Percentiles rank a stretch among this genome's conserved stretches.
These are phyloP conservation scores for Lipotes vexillifer DNA, from an alignment of 2,113 vertebrate genomes.

Conservation along the genomic window DNA sequence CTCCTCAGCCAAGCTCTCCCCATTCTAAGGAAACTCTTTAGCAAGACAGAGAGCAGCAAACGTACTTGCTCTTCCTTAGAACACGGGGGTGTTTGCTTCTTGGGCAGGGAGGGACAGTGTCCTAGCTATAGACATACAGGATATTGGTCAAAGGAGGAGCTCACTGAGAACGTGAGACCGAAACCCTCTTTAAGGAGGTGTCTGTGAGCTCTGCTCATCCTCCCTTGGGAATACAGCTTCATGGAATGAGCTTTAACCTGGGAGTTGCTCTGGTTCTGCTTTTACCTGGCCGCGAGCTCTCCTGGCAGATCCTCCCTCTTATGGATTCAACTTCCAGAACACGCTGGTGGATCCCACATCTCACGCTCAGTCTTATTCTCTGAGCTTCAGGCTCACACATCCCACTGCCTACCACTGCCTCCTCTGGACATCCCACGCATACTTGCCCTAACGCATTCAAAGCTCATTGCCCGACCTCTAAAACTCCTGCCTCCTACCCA, in stretches of 20 bases:
- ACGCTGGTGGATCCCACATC: neutral
- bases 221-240: neutral
- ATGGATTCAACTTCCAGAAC: neutral
- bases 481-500: neutral
- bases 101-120: neutral
- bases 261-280: neutral
- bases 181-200: neutral
- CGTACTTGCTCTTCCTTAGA: neutral
- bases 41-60: neutral
- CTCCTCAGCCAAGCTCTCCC: neutral
- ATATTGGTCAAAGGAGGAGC: neutral
- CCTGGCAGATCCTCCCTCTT: neutral
- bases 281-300: neutral
- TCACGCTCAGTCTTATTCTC: neutral
- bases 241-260: neutral
- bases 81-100: neutral
- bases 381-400: neutral
- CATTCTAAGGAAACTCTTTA: neutral
- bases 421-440: neutral
- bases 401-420: neutral
- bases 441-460: neutral
- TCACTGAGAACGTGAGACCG: neutral
- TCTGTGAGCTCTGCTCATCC: neutral
- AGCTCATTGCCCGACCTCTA: neutral
- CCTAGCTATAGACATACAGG: no score